These are phyloP conservation scores for Pygmarrhopalites habei DNA, from an alignment of 1,140 invertebrate genomes.

Conservation along the genomic window DNA sequence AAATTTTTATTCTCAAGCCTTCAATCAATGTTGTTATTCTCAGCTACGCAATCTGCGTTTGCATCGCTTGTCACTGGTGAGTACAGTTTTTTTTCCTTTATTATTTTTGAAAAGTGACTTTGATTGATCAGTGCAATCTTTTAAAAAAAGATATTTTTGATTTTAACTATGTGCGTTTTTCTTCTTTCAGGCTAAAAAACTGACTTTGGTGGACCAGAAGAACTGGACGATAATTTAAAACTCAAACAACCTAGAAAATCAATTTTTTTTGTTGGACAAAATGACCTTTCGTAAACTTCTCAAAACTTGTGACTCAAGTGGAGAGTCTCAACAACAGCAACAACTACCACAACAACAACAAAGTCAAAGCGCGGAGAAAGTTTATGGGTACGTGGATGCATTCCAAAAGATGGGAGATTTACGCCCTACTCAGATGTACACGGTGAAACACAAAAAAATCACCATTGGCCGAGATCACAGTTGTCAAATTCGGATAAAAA, in stretches of 20 bases:
- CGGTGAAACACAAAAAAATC: background rate
- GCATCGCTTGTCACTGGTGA: background rate
- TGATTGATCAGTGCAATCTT: background rate
- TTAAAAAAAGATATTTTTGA: background rate
- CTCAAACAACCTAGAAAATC: too few species aligned
- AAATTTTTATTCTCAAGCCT: too few species aligned
- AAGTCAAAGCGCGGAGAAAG: background rate
- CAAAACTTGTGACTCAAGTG: background rate
- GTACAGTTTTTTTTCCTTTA: background rate
- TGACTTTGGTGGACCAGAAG: background rate
- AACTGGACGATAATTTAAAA: background rate
- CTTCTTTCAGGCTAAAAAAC: background rate
- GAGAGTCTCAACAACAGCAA: background rate
- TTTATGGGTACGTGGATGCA: background rate
- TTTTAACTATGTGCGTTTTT: background rate
- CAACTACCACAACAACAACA: background rate
- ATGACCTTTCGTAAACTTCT: background rate
- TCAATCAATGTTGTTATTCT: conserved; percentile 12
- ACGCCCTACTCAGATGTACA: background rate
- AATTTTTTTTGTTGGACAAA: too few species aligned
- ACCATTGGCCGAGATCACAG: background rate
- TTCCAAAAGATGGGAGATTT: background rate
- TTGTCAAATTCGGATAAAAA: conserved; percentile 8
- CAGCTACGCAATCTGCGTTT: background rate
- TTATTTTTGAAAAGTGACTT: background rate